Evolutionary conservation across 2,888 invertebrate species (phyloP).

Genomic region (Cyclophora albipunctata): DNA sequence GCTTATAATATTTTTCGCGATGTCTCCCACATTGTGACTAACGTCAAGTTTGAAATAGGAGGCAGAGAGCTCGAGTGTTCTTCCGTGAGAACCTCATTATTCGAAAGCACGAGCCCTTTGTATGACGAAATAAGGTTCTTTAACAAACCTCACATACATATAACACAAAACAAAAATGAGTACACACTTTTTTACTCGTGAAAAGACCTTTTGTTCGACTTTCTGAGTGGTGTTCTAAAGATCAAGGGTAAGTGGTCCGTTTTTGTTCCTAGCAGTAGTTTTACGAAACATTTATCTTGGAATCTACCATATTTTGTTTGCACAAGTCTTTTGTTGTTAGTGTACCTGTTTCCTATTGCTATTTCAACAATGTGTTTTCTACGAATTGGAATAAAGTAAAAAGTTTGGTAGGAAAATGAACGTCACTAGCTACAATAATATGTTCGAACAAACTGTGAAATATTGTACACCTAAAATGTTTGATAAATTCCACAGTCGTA

Average conservation of each 20-base stretch:
- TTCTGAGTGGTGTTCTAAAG: constrained; percentile 15
- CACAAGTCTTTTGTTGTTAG: too few relatives aligned
- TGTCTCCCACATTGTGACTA: constrained; percentile 37
- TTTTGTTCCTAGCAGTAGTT: neutral
- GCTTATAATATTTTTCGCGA: constrained; percentile 22
- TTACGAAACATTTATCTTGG: too few relatives aligned
- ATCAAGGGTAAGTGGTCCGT: constrained; percentile 19
- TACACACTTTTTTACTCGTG: constrained; percentile 26
- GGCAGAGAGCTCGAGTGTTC: constrained; percentile 47
- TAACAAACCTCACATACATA: constrained; percentile 63
- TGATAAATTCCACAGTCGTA: too few relatives aligned
- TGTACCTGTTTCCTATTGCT: too few relatives aligned
- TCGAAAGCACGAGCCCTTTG: constrained; percentile 69
- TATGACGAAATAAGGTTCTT: constrained; percentile 70
- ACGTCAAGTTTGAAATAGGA: constrained; percentile 61
- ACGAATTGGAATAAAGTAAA: too few relatives aligned
- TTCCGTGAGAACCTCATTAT: constrained; percentile 65
- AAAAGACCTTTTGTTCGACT: constrained; percentile 26
- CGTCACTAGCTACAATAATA: too few relatives aligned
- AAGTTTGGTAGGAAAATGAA: too few relatives aligned
- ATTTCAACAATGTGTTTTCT: too few relatives aligned
- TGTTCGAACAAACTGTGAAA: too few relatives aligned
- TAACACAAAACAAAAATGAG: constrained; percentile 22
- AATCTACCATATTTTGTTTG: too few relatives aligned
- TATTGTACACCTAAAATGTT: too few relatives aligned